A percentile compares a stretch with the other conserved stretches of the same genome.
These are phyloP conservation scores for Lagorchestes hirsutus DNA, from an alignment of 2,797 vertebrate species.

Conservation along the genomic window DNA sequence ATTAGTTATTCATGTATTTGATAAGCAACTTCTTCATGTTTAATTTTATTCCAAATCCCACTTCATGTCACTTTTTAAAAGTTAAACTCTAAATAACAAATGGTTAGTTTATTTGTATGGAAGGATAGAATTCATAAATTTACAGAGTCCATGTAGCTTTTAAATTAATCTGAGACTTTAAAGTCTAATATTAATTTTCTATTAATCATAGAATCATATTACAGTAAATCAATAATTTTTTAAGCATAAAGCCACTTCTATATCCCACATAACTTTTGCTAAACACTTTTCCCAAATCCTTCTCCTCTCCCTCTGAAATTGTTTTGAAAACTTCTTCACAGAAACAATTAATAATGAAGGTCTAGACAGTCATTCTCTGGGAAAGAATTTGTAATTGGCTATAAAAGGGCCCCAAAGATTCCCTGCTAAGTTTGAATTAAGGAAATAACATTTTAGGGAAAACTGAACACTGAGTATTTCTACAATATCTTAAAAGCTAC, in stretches of 20 bases:
- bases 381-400: background rate
- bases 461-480: background rate
- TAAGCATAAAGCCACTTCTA: background rate
- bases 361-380: background rate
- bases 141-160: background rate
- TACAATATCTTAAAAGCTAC: background rate
- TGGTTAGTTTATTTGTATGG: background rate
- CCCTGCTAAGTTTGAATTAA: background rate
- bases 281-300: background rate
- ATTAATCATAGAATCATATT: slow-evolving; percentile 3
- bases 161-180: background rate
- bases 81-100: background rate
- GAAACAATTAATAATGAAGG: background rate
- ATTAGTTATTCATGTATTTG: background rate
- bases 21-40: background rate
- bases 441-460: background rate
- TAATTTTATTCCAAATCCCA: background rate
- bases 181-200: background rate
- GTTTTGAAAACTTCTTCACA: background rate
- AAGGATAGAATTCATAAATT: background rate
- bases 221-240: background rate
- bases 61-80: background rate
- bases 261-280: background rate
- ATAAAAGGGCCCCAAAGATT: background rate
- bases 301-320: background rate